Percentiles rank a stretch among this genome's conserved stretches.
These are phyloP conservation scores for Dendroctonus valens DNA, from an alignment of 1,140 invertebrate species.

Conservation along the genomic window DNA sequence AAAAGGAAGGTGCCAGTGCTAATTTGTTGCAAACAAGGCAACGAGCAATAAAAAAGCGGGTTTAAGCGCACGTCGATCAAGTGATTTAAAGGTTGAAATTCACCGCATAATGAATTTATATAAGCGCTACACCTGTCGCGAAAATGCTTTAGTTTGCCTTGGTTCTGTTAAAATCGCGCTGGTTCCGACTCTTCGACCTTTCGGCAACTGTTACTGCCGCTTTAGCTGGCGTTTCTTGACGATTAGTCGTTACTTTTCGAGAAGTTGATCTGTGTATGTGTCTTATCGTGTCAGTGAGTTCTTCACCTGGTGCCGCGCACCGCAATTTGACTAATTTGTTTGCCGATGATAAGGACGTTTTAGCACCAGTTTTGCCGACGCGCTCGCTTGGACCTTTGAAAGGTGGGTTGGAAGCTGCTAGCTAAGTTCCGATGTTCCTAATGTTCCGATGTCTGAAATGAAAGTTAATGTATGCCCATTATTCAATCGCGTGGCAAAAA, in stretches of 20 bases:
- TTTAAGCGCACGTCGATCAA: too few species aligned
- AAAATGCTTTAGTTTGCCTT: slow-evolving; percentile 6
- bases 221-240: slow-evolving; percentile 13
- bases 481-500: too few species aligned
- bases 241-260: slow-evolving; percentile 16
- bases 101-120: slow-evolving; percentile 6
- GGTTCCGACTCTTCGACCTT: slow-evolving; percentile 17
- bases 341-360: slow-evolving; percentile 21
- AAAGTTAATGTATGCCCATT: too few species aligned
- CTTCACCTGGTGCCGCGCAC: slow-evolving; percentile 5
- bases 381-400: neutral
- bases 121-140: slow-evolving; percentile 10
- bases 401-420: too few species aligned
- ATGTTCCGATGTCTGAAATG: too few species aligned
- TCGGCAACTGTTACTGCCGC: slow-evolving; percentile 23
- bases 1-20: too few species aligned
- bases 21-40: too few species aligned
- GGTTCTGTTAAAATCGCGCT: slow-evolving; percentile 23
- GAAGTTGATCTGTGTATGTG: slow-evolving; percentile 23
- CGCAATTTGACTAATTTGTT: slow-evolving; percentile 5
- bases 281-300: slow-evolving; percentile 33
- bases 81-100: too few species aligned
- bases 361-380: slow-evolving; percentile 1
- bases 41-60: too few species aligned
- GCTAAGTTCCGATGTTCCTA: too few species aligned